phyloP scores from a whole-genome alignment of 2,888 invertebrate genomes.

The Amphipoea oculea region DNA sequence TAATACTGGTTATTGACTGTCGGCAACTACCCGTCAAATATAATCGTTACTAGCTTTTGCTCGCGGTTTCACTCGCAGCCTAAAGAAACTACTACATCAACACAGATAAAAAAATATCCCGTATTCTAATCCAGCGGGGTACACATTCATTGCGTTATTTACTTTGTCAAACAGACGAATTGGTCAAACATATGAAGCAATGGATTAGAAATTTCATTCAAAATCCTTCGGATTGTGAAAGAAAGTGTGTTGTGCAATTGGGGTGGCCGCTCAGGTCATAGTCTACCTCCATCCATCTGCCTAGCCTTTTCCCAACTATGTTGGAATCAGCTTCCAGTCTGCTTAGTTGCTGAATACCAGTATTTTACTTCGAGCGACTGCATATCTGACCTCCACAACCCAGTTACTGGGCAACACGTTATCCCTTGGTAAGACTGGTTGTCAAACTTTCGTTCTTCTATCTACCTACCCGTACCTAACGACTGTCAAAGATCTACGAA shows the following conservation, averaged over 20 bases:
- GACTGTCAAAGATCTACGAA: not conserved
- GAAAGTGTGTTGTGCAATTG: not conserved
- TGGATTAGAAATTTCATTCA: not conserved
- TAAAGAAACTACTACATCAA: not conserved
- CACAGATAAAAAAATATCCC: not conserved
- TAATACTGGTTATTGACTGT: constrained; percentile 59
- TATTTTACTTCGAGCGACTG: not conserved
- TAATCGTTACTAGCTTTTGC: not conserved
- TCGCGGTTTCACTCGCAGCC: not conserved
- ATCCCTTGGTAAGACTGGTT: not conserved
- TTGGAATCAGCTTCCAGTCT: not conserved
- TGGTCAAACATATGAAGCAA: not conserved
- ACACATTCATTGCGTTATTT: not conserved
- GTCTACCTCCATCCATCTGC: not conserved
- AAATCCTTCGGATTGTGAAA: not conserved
- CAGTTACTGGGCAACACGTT: not conserved
- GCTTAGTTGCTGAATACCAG: not conserved
- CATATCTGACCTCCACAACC: not conserved
- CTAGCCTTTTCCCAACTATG: not conserved
- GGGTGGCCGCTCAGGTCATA: not conserved
- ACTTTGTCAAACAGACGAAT: not conserved
- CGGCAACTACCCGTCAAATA: constrained; percentile 2
- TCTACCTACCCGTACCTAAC: too few relatives aligned
- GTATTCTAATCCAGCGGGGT: not conserved
- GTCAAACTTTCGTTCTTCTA: not conserved